phyloP scores from a whole-genome alignment of 2,113 vertebrate genomes.

The Alligator sinensis region DNA sequence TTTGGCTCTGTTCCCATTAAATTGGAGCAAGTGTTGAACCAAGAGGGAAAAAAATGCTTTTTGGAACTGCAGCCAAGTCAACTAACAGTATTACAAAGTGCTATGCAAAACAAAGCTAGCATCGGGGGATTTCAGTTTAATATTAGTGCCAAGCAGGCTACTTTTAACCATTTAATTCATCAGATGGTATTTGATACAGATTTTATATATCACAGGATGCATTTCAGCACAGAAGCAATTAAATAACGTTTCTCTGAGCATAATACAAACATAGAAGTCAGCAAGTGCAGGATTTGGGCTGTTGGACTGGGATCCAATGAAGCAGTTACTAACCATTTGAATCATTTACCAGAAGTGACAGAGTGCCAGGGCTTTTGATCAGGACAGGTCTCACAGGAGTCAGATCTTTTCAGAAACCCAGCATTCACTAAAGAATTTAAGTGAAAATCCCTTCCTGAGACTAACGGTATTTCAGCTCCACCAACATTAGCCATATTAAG shows the following conservation, averaged over 20 bases:
- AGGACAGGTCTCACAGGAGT: background rate
- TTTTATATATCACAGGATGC: rapidly evolving
- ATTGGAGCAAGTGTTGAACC: conserved; percentile 46
- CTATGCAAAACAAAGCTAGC: conserved; percentile 66
- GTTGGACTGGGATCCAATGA: background rate
- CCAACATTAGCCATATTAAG: background rate
- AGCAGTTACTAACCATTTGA: rapidly evolving
- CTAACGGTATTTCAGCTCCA: no score
- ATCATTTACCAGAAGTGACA: rapidly evolving
- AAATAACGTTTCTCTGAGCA: background rate
- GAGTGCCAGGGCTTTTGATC: background rate
- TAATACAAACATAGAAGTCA: rapidly evolving
- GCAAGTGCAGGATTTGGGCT: rapidly evolving
- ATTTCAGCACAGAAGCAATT: background rate
- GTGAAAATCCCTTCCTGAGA: background rate
- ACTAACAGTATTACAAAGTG: conserved; percentile 60
- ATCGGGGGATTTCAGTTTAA: conserved; percentile 18
- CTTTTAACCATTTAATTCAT: background rate
- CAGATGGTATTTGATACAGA: background rate
- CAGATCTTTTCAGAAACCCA: rapidly evolving
- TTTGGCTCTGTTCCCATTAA: conserved; percentile 56
- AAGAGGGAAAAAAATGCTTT: conserved; percentile 30
- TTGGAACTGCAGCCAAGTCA: conserved; percentile 70
- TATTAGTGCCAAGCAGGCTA: conserved; percentile 28
- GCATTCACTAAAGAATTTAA: background rate